phyloP scores from a whole-genome alignment of 2,797 vertebrate species.

The Anniella stebbinsi region DNA sequence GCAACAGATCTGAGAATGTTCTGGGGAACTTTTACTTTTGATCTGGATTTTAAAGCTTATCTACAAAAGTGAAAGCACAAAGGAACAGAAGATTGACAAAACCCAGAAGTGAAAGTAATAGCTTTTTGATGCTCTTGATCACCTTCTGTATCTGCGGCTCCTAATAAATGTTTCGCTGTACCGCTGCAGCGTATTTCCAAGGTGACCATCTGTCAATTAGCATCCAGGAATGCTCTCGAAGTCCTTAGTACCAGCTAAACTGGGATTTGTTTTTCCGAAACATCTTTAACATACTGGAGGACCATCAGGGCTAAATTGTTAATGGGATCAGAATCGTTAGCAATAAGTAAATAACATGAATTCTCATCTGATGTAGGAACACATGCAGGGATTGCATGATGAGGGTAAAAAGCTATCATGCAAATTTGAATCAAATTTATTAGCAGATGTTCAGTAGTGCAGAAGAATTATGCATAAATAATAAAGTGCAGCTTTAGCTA shows the following conservation, averaged over 20 bases:
- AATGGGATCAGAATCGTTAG: slow-evolving; percentile 71
- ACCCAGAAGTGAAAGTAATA: slow-evolving; percentile 60
- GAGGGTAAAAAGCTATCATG: slow-evolving; percentile 69
- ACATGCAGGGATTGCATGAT: slow-evolving; percentile 72
- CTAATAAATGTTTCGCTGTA: slow-evolving; percentile 56
- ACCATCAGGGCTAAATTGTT: slow-evolving; percentile 68
- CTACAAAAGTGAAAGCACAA: slow-evolving; percentile 58
- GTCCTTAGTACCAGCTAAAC: slow-evolving; percentile 60
- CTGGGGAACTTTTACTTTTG: slow-evolving; percentile 64
- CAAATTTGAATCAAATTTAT: slow-evolving; percentile 76
- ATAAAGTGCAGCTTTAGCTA: slow-evolving; percentile 61
- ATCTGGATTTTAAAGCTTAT: slow-evolving; percentile 68
- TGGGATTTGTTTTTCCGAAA: slow-evolving; percentile 67
- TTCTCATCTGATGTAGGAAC: slow-evolving; percentile 70
- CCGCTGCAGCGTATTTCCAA: slow-evolving; percentile 70
- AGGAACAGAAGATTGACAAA: slow-evolving; percentile 72
- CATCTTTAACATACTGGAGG: slow-evolving; percentile 71
- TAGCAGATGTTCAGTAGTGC: slow-evolving; percentile 76
- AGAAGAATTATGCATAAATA: slow-evolving; percentile 73
- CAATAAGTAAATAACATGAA: slow-evolving; percentile 74
- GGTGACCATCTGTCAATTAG: slow-evolving; percentile 79
- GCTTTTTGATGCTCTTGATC: slow-evolving; percentile 75
- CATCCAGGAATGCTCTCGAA: slow-evolving; percentile 62
- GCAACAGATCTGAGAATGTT: slow-evolving; percentile 48
- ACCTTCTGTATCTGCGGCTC: slow-evolving; percentile 68